A percentile compares a stretch with the other conserved stretches of the same genome.
Evolutionary conservation across 2,888 invertebrate genomes (phyloP).

Genomic region (Dicycla oo): DNA sequence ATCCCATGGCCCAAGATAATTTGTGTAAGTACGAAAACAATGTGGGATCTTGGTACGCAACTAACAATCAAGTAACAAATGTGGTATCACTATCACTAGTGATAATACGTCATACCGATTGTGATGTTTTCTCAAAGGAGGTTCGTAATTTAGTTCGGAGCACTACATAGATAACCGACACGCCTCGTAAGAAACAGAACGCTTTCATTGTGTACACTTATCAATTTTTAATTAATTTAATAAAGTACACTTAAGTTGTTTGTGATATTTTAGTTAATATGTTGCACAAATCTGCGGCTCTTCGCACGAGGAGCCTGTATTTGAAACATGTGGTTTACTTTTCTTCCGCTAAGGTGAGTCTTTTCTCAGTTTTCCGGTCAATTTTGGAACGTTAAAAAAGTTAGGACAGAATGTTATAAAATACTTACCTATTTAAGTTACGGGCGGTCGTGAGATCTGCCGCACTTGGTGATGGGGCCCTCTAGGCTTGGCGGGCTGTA

Average conservation of each 20-base stretch:
- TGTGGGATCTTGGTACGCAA: constrained; percentile 30
- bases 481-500: no score
- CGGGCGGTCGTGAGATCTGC: no score
- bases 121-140: constrained; percentile 76
- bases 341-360: constrained; percentile 81
- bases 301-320: constrained; percentile 76
- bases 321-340: constrained; percentile 78
- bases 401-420: not conserved
- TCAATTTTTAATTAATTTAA: constrained; percentile 67
- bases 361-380: constrained; percentile 6
- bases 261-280: constrained; percentile 70
- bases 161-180: constrained; percentile 70
- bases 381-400: not conserved
- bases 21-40: constrained; percentile 40
- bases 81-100: constrained; percentile 69
- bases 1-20: no score
- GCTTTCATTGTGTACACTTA: constrained; percentile 66
- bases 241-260: constrained; percentile 53
- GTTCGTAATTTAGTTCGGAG: constrained; percentile 65
- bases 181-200: constrained; percentile 74
- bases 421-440: no score
- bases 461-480: no score
- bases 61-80: constrained; percentile 59
- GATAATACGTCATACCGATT: constrained; percentile 77
- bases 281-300: constrained; percentile 81